Base-by-base conservation (phyloP, 2,113 vertebrate species). In the Corvus moneduloides region DNA sequence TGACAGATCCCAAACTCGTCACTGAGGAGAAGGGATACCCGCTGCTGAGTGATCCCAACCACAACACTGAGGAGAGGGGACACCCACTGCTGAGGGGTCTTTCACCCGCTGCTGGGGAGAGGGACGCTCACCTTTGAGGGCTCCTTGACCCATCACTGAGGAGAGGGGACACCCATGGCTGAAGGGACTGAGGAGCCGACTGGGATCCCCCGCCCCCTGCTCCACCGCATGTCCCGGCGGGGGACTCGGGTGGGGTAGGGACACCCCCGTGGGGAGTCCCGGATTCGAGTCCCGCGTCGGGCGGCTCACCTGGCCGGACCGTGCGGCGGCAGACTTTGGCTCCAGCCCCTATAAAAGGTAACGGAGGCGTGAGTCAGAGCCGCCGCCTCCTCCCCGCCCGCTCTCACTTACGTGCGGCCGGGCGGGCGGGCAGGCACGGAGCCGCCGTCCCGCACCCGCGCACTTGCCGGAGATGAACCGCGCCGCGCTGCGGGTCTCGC, bases 271-370 rank as follows among this genome's bases (percentile, higher is more conserved):
- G 7, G 6, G 1, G 0, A 55, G 10, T 9, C 5, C 0, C 0
- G 1, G 5, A 11, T 83, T 96, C 62, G 67, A 89, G 48, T 46
- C 69, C 48, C 19, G 10, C 16, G 2, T 20, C 27, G 26, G 43
- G 16, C 19, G 2, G 28, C 87, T 95, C 84, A 96, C 95, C 96
- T 93, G 84, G 20, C 84, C 33, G 67, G 20, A 67, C 61, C 27
- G 14, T 56, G 43, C 28, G 51, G 71, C 33, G n/a, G 56, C 82
- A 95, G 96, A 95, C 95, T 97, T 97, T 97, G 93, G 62, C 74
- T 96, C 71, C 51, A 78, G 84, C 78, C 90, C 76, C 92, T 97
- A 94, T 97, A 96, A 96, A 97, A 96, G 96, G 96, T 95, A 97
- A 49, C 90, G 92, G 90, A 89, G 89, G 86, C 59, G 90, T 96